These are phyloP conservation scores for Actinernus sp. DNA, from an alignment of 92 coral and sea anemone genomes.

Conservation along the genomic window DNA sequence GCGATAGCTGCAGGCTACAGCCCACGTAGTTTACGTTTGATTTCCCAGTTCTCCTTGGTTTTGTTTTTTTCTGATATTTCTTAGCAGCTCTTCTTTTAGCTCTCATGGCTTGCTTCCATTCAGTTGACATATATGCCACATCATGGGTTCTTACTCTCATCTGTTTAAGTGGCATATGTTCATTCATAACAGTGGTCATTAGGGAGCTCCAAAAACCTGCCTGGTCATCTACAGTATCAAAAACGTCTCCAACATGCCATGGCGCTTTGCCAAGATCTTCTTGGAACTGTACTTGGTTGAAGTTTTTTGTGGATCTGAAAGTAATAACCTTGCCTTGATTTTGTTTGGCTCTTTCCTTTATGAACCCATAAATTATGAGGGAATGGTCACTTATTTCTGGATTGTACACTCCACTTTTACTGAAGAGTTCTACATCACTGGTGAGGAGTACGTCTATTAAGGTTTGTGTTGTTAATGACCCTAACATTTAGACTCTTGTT, in stretches of 20 bases:
- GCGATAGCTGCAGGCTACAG: too few species aligned
- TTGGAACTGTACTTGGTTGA: conserved; percentile 4
- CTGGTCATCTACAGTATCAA: conserved; percentile 10
- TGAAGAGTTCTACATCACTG: not conserved
- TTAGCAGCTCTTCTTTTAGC: conserved; percentile 21
- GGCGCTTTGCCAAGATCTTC: conserved; percentile 11
- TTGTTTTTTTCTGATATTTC: too few species aligned
- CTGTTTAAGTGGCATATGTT: conserved; percentile 8
- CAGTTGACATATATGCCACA: conserved; percentile 14
- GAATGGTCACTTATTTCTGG: conserved; percentile 27
- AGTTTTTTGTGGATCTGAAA: conserved; percentile 1
- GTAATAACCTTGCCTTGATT: conserved; percentile 4
- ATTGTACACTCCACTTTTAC: conserved; percentile 8
- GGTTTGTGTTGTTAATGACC: not conserved
- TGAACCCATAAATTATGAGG: conserved; percentile 5
- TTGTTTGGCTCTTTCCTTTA: conserved; percentile 13
- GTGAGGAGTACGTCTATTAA: conserved; percentile 32
- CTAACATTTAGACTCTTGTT: conserved; percentile 16
- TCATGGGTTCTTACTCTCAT: conserved; percentile 6
- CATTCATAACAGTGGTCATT: not conserved
- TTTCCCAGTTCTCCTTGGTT: too few species aligned
- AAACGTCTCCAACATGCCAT: conserved; percentile 12
- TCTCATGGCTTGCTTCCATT: conserved; percentile 19
- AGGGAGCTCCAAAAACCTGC: conserved; percentile 5
- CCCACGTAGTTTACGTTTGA: too few species aligned